Evolutionary conservation across 2,797 vertebrate species (phyloP), one percentile per base, ranked within the genome.

Genomic region (Siniperca scherzeri): DNA sequence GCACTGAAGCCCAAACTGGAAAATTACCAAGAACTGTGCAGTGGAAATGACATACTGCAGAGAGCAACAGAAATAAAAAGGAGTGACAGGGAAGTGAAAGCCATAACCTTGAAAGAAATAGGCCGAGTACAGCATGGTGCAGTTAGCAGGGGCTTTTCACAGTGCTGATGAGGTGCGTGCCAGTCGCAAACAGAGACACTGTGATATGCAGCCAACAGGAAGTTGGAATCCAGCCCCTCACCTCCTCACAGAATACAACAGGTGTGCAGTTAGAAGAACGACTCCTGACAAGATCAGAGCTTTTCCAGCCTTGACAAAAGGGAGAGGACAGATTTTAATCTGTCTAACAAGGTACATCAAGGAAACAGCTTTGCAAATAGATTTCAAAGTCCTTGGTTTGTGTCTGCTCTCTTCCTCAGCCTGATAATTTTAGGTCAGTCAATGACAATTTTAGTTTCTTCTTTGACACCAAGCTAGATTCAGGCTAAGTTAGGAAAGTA

Each of bases 71-170:
- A 57, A 48, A 27, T 17, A 50, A 52, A 68, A 42, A 60, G 11
- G 22, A 73, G 38, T 7, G 44, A 61, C 21, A 44, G n/a, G 40
- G 50, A 86, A 84, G 77, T 65, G 61, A 82, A 33, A 80, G 77
- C 22, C 19, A 42, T 75, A 81, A 89, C 87, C 84, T 91, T 91
- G 84, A 78, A 59, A 87, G 66, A 88, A 89, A 80, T 69, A 64
- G 64, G 44, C 65, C 30, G 22, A 59, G 61, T 17, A 11, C 77
- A 61, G 75, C 74, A 61, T 13, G 72, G 53, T 70, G 78, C 33
- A 44, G 77, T 83, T 52, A 76, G 77, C 71, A 25, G 66, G 42
- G 61, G 79, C 50, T 50, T 76, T 82, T 74, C 70, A 87, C 70
- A 3, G 62, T 22, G 46, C 69, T 71, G 52, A 74, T 38, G 57